Conservation (phyloP, 2,888 invertebrate genomes). For the Brenthis daphne region DNA sequence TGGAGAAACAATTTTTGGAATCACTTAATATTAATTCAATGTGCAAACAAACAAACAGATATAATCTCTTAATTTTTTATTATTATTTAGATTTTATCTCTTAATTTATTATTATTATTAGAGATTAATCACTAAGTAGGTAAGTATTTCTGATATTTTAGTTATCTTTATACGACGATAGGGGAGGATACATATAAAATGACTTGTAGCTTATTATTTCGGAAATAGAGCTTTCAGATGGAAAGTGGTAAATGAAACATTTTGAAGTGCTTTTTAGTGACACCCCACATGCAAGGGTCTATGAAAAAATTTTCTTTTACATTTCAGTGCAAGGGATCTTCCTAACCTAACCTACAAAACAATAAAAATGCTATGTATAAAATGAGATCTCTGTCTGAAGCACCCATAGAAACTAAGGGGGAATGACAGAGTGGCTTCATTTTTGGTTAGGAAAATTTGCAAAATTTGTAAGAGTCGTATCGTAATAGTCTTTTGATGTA, state of each 20-base stretch:
- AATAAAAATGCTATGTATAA: slow-evolving; percentile 20
- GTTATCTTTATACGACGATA: neutral
- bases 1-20: too few relatives aligned
- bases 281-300: slow-evolving; percentile 14
- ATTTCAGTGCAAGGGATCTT: slow-evolving; percentile 17
- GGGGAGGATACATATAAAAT: neutral
- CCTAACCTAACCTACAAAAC: slow-evolving; percentile 18
- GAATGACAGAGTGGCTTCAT: neutral
- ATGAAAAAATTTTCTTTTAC: slow-evolving; percentile 16
- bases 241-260: slow-evolving; percentile 19
- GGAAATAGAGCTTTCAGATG: slow-evolving; percentile 11
- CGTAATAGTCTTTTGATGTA: too few relatives aligned
- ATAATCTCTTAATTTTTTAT: too few relatives aligned
- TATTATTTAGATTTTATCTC: too few relatives aligned
- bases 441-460: slow-evolving; percentile 12
- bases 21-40: too few relatives aligned
- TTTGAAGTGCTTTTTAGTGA: slow-evolving; percentile 14
- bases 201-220: slow-evolving; percentile 12
- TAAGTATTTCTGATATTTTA: too few relatives aligned
- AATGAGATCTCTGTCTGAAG: slow-evolving; percentile 23
- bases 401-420: slow-evolving; percentile 11
- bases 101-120: too few relatives aligned
- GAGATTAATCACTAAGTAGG: too few relatives aligned
- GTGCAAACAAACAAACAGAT: too few relatives aligned
- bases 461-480: too few relatives aligned